Evolutionary conservation across 1,140 invertebrate species (phyloP), one percentile per base, ranked within the genome.

Genomic region (Philaenus spumarius): DNA sequence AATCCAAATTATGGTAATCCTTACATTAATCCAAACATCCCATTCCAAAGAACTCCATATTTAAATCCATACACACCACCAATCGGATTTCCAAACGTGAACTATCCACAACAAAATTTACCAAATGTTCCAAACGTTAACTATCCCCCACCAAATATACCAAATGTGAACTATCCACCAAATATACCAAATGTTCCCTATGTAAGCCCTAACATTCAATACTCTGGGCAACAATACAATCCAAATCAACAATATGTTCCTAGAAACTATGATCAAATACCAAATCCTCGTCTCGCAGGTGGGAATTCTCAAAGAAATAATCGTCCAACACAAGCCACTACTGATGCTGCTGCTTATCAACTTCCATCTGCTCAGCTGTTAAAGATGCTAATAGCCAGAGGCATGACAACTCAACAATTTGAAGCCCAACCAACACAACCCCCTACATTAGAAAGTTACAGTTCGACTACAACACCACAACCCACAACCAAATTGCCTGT

Each of bases 331-430:
- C n/a, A 24, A 22, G 42, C 45, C 5, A 23, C 47, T n/a, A 19
- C 56, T 0, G 15, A 54, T 17, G 14, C 45, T 14, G 39, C 23
- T 15, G 17, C 48, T 12, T 55, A 46, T 56, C 39, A 60, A 15
- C 50, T 59, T 24, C 58, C 60, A 15, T 42, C 53, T 15, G 40
- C 42, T n/a, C 39, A 51, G 23, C n/a, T 62, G 26, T 53, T 55
- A 23, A 19, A 42, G 53, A 56, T 48, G 35, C 30, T 52, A 15
- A 11, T 39, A n/a, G 35, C 48, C 2, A 15, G 52, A 40, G 42
- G 55, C 9, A 47, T 42, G 22, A 30, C 26, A 30, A 30, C 26
- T 30, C 26, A 30, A 30, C 26, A 9, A 30, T 30, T 4, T 9
- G 26, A 30, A 4, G 26, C 26, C 3, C 26, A 30, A 9, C 26